A percentile compares a stretch with the other conserved stretches of the same genome.
These are phyloP conservation scores for Acanthochromis polyacanthus DNA, from an alignment of 2,113 vertebrate genomes.

Conservation along the genomic window DNA sequence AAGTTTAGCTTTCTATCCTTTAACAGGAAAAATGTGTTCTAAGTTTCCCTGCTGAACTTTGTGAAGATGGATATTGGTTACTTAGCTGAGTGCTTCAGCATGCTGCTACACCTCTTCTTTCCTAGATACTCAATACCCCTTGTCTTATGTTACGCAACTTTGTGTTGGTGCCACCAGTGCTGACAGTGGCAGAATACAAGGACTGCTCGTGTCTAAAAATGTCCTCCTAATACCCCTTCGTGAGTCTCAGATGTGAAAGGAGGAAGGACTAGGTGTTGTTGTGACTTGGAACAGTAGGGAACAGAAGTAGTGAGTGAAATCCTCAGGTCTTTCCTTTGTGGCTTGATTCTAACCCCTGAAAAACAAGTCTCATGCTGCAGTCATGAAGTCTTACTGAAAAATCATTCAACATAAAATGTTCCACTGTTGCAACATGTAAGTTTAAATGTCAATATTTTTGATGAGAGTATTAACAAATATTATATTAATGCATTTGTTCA, in stretches of 20 bases:
- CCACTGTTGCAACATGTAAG: not conserved
- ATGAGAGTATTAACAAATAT: not conserved
- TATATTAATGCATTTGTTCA: not conserved
- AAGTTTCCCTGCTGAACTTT: conserved; percentile 19
- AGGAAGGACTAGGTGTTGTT: conserved; percentile 64
- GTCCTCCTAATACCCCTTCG: conserved; percentile 61
- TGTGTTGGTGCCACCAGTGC: conserved; percentile 70
- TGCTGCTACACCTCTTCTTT: conserved; percentile 60
- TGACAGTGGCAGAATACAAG: conserved; percentile 79
- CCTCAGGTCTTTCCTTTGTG: conserved; percentile 30
- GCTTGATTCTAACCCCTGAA: conserved; percentile 11
- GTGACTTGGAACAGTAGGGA: conserved; percentile 49
- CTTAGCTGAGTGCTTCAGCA: conserved; percentile 49
- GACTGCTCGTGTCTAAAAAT: conserved; percentile 71
- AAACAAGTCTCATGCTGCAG: not conserved
- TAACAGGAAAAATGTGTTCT: conserved; percentile 6
- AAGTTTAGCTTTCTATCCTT: conserved; percentile 15
- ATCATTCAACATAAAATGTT: not conserved
- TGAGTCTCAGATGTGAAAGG: conserved; percentile 64
- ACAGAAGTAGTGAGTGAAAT: conserved; percentile 43
- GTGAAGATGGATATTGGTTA: conserved; percentile 57
- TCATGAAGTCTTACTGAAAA: not conserved
- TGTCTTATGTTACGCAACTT: conserved; percentile 64
- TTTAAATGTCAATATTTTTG: not conserved
- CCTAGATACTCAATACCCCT: conserved; percentile 64